These are phyloP conservation scores for Calephelis virginiensis DNA, from an alignment of 1,140 invertebrate genomes.

Conservation along the genomic window DNA sequence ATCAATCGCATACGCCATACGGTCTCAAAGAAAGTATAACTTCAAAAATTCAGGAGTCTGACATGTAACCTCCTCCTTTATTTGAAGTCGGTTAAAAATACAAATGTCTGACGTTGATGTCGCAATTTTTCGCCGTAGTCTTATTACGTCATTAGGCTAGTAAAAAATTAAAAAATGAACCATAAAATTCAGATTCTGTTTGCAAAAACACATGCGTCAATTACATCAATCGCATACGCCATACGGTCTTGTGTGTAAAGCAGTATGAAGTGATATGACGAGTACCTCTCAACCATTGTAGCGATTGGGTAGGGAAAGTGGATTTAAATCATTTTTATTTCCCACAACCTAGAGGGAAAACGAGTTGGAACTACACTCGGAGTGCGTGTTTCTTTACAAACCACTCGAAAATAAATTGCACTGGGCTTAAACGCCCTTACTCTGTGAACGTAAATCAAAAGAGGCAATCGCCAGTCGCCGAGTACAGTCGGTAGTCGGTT, in stretches of 20 bases:
- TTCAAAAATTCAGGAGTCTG: too few species aligned
- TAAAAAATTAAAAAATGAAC: too few species aligned
- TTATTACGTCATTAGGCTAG: too few species aligned
- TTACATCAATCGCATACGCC: too few species aligned
- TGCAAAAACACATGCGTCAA: too few species aligned
- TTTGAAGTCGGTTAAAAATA: too few species aligned
- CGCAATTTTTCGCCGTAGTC: too few species aligned
- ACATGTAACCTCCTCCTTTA: too few species aligned
- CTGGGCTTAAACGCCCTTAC: slow-evolving; percentile 26
- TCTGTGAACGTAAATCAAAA: slow-evolving; percentile 51
- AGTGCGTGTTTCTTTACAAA: slow-evolving; percentile 26
- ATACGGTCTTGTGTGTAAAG: neutral
- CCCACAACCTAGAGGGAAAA: slow-evolving; percentile 1
- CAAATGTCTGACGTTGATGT: too few species aligned
- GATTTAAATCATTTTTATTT: slow-evolving; percentile 17
- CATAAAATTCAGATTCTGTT: too few species aligned
- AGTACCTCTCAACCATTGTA: slow-evolving; percentile 5
- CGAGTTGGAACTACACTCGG: slow-evolving; percentile 17
- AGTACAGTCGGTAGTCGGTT: slow-evolving; percentile 57
- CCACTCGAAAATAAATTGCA: slow-evolving; percentile 29
- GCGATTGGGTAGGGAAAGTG: slow-evolving; percentile 9
- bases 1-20: too few species aligned
- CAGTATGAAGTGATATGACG: slow-evolving; percentile 3
- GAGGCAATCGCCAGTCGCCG: slow-evolving; percentile 42
- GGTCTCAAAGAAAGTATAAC: too few species aligned